These are phyloP conservation scores for Nephrotoma flavescens DNA, from an alignment of 2,888 invertebrate species.

Conservation along the genomic window DNA sequence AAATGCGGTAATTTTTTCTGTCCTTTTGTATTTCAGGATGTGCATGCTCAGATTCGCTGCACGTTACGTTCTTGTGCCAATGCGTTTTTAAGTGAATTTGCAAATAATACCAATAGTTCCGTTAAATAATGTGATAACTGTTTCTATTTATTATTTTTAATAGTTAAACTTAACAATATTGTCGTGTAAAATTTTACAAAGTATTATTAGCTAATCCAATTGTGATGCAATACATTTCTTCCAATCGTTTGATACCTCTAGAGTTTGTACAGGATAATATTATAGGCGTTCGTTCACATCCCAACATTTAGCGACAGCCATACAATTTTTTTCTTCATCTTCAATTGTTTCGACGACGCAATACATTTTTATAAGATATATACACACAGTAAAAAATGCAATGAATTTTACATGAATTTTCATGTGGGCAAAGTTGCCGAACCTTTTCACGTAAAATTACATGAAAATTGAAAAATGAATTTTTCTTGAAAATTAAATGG, in stretches of 20 bases:
- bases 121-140: background rate
- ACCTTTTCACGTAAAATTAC: no score
- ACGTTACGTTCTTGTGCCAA: background rate
- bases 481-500: no score
- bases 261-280: background rate
- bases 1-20: background rate
- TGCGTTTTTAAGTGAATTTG: background rate
- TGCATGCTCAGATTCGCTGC: background rate
- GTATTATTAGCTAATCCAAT: background rate
- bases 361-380: background rate
- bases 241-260: background rate
- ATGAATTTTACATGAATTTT: no score
- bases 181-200: background rate
- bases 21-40: background rate
- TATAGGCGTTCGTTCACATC: background rate
- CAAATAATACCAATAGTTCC: background rate
- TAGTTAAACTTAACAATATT: background rate
- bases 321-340: background rate
- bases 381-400: no score
- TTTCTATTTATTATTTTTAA: background rate
- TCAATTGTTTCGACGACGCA: background rate
- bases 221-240: background rate
- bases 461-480: no score
- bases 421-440: no score
- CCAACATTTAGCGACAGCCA: background rate